A percentile compares a stretch with the other conserved stretches of the same genome.
Evolutionary conservation across 2,888 invertebrate genomes (phyloP).

Genomic region (Busseola fusca): DNA sequence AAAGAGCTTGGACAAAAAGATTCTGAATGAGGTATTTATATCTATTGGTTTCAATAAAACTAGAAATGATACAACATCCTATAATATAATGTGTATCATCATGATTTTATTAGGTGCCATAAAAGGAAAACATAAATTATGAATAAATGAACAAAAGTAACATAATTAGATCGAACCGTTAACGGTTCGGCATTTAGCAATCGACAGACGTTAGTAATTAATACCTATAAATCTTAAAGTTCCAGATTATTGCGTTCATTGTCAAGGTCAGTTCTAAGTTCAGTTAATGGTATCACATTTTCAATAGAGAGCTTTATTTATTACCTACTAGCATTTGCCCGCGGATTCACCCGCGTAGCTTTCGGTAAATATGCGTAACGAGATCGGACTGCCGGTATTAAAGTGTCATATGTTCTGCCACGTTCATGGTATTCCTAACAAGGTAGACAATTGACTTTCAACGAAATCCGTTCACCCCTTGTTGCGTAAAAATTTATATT

Average conservation of each 20-base stretch:
- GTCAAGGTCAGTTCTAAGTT: constrained; percentile 7
- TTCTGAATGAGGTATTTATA: constrained; percentile 14
- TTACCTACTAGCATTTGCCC: not conserved
- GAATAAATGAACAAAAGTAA: constrained; percentile 7
- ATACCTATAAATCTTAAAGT: not conserved
- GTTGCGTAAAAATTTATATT: not conserved
- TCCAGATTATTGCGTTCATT: not conserved
- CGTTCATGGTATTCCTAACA: too few species aligned
- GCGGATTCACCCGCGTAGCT: not conserved
- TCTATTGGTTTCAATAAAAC: constrained; percentile 32
- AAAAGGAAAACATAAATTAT: constrained; percentile 27
- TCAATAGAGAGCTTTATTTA: not conserved
- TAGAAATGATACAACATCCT: constrained; percentile 29
- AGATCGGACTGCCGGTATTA: not conserved
- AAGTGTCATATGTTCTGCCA: not conserved
- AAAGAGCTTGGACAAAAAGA: constrained; percentile 33
- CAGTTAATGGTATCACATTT: constrained; percentile 9
- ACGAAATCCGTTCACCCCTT: not conserved
- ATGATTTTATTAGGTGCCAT: constrained; percentile 36
- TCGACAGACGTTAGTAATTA: constrained; percentile 1
- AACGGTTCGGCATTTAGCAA: constrained; percentile 1
- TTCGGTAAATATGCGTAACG: not conserved
- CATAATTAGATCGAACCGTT: constrained; percentile 19
- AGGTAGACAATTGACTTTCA: not conserved
- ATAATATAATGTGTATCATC: constrained; percentile 26